These are phyloP conservation scores for Tuta absoluta DNA, from an alignment of 2,888 invertebrate genomes.

Conservation along the genomic window DNA sequence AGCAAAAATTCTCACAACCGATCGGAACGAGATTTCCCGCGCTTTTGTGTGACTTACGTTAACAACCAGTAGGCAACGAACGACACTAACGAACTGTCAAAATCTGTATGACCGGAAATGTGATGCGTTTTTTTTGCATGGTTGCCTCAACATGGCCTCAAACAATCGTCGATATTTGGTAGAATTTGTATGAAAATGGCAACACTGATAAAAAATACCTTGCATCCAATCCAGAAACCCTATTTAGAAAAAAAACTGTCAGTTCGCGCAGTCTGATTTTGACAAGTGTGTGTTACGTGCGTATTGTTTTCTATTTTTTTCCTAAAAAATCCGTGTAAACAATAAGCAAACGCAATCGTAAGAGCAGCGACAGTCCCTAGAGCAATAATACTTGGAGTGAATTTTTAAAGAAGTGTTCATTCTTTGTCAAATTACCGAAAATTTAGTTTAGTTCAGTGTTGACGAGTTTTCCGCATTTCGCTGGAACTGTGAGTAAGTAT, in stretches of 20 bases:
- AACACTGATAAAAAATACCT: conserved; percentile 4
- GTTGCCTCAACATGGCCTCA: background rate
- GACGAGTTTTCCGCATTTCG: background rate
- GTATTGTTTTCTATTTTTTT: conserved; percentile 21
- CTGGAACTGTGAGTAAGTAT: conserved; percentile 27
- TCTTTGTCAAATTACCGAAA: background rate
- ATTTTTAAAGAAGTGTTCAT: background rate
- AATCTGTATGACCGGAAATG: background rate
- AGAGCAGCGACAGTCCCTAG: background rate
- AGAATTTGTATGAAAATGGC: conserved; percentile 3
- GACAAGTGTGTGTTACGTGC: conserved; percentile 9
- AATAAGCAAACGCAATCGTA: conserved; percentile 8
- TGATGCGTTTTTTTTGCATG: conserved; percentile 7
- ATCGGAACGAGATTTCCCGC: no score
- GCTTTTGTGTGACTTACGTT: no score
- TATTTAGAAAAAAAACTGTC: background rate
- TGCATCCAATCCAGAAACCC: background rate
- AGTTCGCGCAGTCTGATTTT: conserved; percentile 15
- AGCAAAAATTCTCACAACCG: no score
- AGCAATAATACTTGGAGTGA: background rate
- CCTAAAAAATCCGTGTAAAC: conserved; percentile 22
- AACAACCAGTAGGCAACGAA: background rate
- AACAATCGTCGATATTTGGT: background rate
- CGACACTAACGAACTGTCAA: background rate
- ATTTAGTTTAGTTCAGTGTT: background rate